Base-by-base conservation (phyloP, 2,888 invertebrate species). In the Rhingia rostrata region DNA sequence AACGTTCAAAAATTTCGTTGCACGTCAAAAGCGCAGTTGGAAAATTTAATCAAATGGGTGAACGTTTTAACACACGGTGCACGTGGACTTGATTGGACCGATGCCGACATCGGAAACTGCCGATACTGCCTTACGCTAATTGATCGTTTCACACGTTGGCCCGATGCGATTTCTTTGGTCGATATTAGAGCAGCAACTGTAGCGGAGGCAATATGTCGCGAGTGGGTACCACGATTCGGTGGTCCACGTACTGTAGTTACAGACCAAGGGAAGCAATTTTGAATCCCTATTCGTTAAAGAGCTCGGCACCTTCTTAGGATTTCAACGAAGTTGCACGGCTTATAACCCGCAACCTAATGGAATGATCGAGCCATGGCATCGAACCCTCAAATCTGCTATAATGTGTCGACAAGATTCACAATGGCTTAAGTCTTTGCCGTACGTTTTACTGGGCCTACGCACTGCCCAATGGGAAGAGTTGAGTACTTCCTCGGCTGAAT, bases 391-490 rank as follows among this genome's bases (percentile, higher is more conserved):
- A 22, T 22, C 22, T 22, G 22, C 22, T 22, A 22, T 22, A 22
- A 22, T 22, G 22, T 22, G 22, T 22, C 22, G 22, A 2, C 22
- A 22, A 22, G 22, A 22, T 22, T 22, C 22, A 2, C 22, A 22
- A 22, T 22, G 22, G 22, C 2, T 2, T 22, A 22, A 22, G 2
- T 22, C 22, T 22, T 22, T 22, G 22, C 22, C 22, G 22, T 22
- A 22, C 22, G 22, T 22, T 22, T n/a, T n/a, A n/a, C n/a, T n/a
- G n/a, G n/a, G 89, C 0, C 49, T 90, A 0, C 86, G 90, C 1
- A 79, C 87, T 0, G 67, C 86, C 0, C 67, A 75, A 14, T 88
- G 88, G 53, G 88, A 88, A 33, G 88, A 89, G 67, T 33, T 88
- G 0, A 58, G 87, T 12, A 63, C 87, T 4, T 87, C 88, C 1